Base-by-base conservation (phyloP, 2,113 vertebrate genomes). In the Corythornis cristatus region DNA sequence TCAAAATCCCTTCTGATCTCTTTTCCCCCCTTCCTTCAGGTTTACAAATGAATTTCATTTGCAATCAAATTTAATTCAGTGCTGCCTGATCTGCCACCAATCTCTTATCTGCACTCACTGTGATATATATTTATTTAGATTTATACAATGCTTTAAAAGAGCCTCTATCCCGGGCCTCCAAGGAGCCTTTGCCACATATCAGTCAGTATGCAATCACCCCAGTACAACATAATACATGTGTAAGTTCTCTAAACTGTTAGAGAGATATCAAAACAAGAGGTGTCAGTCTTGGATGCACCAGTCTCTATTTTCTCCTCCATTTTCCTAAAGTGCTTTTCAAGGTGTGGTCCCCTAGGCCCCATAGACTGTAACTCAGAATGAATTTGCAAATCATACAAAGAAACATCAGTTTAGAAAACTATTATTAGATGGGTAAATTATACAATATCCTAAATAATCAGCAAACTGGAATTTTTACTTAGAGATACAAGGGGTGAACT, bases 321-420 rank as follows among this genome's bases (percentile, higher is more conserved):
- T 29, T 9, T 50, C 29, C 64, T 46, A 2, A 65, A 66, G 23
- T 5, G 3, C 3, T 85, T 67, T 78, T 33, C 46, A 28, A 16
- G 18, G 23, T 58, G n/a, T n/a, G 15, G n/a, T 25, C 7, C 17
- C 51, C 8, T 37, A 7, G 25, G 12, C 2, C 40, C 7, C 26
- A 17, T 0, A 15, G 35, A 15, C 25, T 31, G 25, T 7, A 17
- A 72, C 22, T 23, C 43, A 14, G 2, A 35, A 61, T 2, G 42
- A 17, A n/a, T 45, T n/a, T 66, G 9, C 61, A 57, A 82, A 58
- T 3, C 5, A 7, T 28, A 20, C 13, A 50, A 45, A 79, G 20
- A 53, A 51, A 20, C 4, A 0, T 2, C 2, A 2, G 3, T 10
- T 75, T 53, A 6, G 31, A 60, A n/a, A 22, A 15, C 5, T 8